Evolutionary conservation across 2,888 invertebrate genomes (phyloP).

Genomic region (Andrena trimmerana): DNA sequence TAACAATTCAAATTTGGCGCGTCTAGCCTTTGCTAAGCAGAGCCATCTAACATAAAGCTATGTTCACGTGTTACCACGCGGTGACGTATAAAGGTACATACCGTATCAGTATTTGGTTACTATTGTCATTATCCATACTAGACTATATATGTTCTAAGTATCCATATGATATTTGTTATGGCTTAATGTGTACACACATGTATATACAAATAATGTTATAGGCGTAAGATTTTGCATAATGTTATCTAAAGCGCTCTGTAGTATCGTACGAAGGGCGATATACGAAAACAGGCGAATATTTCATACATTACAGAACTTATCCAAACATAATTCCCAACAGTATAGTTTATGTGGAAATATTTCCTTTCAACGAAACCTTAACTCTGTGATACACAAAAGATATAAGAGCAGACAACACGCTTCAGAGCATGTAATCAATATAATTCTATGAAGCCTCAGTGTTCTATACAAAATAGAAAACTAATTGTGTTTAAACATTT

Average conservation of each 20-base stretch:
- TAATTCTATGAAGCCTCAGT: conserved; percentile 15
- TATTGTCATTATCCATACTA: too few species aligned
- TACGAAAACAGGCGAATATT: conserved; percentile 28
- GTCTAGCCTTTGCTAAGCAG: too few species aligned
- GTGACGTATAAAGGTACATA: too few species aligned
- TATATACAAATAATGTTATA: too few species aligned
- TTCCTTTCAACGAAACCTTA: conserved; percentile 7
- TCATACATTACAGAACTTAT: background rate
- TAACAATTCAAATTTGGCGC: too few species aligned
- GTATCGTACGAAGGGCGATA: conserved; percentile 31
- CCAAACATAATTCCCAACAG: background rate
- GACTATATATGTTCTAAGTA: too few species aligned
- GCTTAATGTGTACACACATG: too few species aligned
- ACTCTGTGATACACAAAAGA: conserved; percentile 33
- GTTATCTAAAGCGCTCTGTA: conserved; percentile 26
- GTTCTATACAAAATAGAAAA: background rate
- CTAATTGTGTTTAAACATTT: background rate
- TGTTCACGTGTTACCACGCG: too few species aligned
- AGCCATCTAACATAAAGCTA: too few species aligned
- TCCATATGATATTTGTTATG: too few species aligned
- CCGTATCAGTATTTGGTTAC: too few species aligned
- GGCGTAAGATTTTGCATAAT: conserved; percentile 28
- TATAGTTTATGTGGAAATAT: background rate
- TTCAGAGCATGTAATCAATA: conserved; percentile 39
- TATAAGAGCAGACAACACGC: conserved; percentile 35